Conservation (phyloP, 2,797 vertebrate species). For the Cossypha polioptera region DNA sequence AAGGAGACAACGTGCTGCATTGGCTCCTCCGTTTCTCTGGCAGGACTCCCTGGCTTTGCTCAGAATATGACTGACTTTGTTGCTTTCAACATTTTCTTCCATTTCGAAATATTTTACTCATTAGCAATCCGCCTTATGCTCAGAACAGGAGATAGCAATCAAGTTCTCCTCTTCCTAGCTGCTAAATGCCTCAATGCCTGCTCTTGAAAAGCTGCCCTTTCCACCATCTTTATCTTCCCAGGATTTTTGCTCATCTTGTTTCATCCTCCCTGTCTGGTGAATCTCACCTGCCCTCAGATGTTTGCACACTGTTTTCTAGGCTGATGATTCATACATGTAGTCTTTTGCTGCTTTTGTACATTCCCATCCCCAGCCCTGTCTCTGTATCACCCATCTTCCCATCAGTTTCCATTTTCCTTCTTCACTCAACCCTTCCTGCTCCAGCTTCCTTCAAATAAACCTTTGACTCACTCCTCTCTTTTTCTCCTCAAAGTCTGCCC, state of each 20-base stretch:
- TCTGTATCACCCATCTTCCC: background rate
- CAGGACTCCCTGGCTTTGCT: constrained; percentile 62
- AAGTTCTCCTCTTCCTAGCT: background rate
- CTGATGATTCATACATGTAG: background rate
- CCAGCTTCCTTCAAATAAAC: background rate
- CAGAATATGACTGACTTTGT: constrained; percentile 60
- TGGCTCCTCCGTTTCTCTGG: constrained; percentile 52
- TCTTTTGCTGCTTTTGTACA: background rate
- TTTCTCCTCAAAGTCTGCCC: background rate
- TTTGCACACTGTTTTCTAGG: background rate
- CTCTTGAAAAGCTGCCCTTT: background rate
- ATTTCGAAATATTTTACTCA: constrained; percentile 68
- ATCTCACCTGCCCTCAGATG: background rate
- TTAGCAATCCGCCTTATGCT: constrained; percentile 65
- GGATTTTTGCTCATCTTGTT: background rate
- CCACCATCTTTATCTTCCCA: background rate
- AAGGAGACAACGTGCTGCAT: constrained; percentile 52
- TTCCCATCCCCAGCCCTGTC: background rate
- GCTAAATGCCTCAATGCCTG: background rate
- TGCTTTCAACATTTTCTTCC: constrained; percentile 67
- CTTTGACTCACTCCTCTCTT: background rate
- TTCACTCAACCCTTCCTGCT: background rate
- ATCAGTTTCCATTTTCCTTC: background rate
- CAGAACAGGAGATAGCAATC: constrained; percentile 47
- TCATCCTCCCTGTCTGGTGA: background rate